Conservation (phyloP, 2,888 invertebrate species). For the Diabrotica balteata region DNA sequence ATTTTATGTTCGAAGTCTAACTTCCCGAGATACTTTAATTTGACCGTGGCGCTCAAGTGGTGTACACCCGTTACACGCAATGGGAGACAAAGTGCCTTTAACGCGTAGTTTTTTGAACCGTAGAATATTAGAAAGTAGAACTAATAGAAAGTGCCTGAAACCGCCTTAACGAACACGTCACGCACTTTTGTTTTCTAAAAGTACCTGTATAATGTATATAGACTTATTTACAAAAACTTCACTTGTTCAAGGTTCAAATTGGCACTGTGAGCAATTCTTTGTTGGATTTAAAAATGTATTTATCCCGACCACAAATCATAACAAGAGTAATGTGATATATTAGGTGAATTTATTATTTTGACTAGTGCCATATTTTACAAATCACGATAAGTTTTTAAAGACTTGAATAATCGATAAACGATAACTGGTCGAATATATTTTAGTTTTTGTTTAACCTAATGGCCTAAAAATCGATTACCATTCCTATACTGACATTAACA, state of each 20-base stretch:
- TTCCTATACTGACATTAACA: not conserved
- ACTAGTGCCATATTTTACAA: constrained; percentile 19
- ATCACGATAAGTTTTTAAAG: constrained; percentile 2
- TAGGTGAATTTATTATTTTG: constrained; percentile 11
- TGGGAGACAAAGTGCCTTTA: constrained; percentile 7
- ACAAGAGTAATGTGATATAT: constrained; percentile 19
- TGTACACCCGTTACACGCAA: no score
- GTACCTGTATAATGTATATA: constrained; percentile 19
- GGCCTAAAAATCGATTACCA: not conserved
- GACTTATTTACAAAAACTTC: constrained; percentile 7
- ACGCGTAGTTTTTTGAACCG: constrained; percentile 7
- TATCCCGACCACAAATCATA: not conserved
- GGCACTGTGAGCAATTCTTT: constrained; percentile 7
- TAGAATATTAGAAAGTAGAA: not conserved
- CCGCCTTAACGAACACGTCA: not conserved
- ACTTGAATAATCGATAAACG: not conserved
- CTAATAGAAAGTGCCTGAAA: not conserved
- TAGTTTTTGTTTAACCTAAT: not conserved
- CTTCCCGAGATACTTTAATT: no score
- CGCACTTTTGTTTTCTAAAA: constrained; percentile 1
- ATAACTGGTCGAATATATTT: no score
- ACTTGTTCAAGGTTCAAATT: constrained; percentile 1
- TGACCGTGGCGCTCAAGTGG: no score
- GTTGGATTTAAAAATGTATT: not conserved
- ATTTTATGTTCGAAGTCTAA: no score